Conservation (phyloP, 2,113 vertebrate species). For the Pluvialis apricaria region DNA sequence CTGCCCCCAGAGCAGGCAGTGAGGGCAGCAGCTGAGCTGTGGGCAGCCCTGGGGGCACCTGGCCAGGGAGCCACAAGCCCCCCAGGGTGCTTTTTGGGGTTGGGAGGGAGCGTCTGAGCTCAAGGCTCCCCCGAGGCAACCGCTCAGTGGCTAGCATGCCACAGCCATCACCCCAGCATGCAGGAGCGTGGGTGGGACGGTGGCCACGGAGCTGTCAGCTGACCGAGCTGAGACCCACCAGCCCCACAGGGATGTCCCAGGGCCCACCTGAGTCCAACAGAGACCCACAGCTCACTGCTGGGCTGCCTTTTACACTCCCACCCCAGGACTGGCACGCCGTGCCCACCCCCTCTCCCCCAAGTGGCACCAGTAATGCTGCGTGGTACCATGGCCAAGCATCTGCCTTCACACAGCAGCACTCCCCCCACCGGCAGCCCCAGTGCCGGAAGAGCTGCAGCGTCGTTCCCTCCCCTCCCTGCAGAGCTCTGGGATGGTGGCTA, state of each 20-base stretch:
- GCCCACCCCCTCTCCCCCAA: too few relatives aligned
- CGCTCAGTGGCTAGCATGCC: rapidly evolving
- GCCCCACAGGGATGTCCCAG: background rate
- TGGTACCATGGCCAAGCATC: rapidly evolving
- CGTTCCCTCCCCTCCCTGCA: background rate
- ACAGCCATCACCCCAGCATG: background rate
- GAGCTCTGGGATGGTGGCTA: rapidly evolving
- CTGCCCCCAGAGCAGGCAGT: background rate
- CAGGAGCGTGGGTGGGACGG: rapidly evolving
- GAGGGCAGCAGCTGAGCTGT: background rate
- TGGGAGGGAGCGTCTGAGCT: background rate
- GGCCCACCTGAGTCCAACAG: background rate
- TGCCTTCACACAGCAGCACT: background rate
- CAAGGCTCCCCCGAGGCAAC: background rate
- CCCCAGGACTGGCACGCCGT: background rate
- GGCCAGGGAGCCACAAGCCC: background rate
- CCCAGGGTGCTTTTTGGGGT: background rate
- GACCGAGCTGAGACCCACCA: background rate
- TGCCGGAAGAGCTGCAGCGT: rapidly evolving
- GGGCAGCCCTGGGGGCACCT: rapidly evolving
- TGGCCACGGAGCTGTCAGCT: background rate
- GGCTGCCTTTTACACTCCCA: background rate
- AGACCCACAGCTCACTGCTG: background rate
- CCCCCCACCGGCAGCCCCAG: rapidly evolving
- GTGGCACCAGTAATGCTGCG: background rate